These are phyloP conservation scores for Portunus trituberculatus DNA, from an alignment of 1,140 invertebrate genomes.

Conservation along the genomic window DNA sequence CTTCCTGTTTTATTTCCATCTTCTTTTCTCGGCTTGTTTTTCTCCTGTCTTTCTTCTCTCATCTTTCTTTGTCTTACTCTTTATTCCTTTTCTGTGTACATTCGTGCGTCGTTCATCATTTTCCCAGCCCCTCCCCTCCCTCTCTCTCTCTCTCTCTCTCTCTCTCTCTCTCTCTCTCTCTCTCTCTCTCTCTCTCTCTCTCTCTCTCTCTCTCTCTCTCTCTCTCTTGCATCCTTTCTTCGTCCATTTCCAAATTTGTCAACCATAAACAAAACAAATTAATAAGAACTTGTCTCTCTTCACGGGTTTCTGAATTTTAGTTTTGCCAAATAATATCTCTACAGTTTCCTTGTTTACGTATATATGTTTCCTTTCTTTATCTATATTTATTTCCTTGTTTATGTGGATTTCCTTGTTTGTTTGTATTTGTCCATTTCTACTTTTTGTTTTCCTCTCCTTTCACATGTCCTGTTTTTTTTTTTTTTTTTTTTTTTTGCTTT, in stretches of 20 bases:
- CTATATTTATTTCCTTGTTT: too few species aligned
- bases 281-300: too few species aligned
- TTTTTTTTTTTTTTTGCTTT: too few species aligned
- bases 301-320: too few species aligned
- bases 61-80: background rate
- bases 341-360: too few species aligned
- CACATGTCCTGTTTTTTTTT: too few species aligned
- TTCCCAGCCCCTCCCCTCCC: background rate
- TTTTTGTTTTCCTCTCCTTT: too few species aligned
- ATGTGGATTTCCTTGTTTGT: too few species aligned
- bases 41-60: background rate
- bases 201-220: constrained; percentile 20
- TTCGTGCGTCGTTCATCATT: background rate
- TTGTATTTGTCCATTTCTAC: too few species aligned
- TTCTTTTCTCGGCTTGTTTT: background rate
- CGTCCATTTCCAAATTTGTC: background rate
- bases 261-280: too few species aligned
- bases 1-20: background rate
- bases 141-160: background rate
- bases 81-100: background rate
- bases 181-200: constrained; percentile 20
- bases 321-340: too few species aligned
- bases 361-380: too few species aligned
- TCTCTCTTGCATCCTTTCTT: background rate
- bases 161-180: constrained; percentile 20